Conservation (phyloP, 2,888 invertebrate species). For the Amiota minor region DNA sequence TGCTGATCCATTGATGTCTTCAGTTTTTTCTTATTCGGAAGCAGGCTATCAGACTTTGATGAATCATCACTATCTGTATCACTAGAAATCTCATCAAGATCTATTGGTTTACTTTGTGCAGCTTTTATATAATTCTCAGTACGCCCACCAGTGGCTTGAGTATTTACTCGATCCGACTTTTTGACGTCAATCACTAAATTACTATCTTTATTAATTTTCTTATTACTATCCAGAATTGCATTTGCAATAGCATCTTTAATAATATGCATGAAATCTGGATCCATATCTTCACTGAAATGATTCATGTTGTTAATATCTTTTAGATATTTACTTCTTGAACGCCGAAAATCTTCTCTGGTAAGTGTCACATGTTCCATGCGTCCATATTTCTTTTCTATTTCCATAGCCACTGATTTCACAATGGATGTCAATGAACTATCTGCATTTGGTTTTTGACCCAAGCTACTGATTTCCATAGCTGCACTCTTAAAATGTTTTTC, state of each 20-base stretch:
- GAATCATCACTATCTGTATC: conserved; percentile 54
- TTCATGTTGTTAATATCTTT: conserved; percentile 79
- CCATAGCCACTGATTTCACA: conserved; percentile 77
- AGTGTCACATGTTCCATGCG: conserved; percentile 80
- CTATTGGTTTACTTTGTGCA: conserved; percentile 58
- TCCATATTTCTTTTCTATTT: conserved; percentile 84
- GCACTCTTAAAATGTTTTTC: conserved; percentile 76
- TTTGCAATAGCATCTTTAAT: conserved; percentile 72
- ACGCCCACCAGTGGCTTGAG: neutral
- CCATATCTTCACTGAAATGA: conserved; percentile 79
- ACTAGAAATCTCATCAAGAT: conserved; percentile 69
- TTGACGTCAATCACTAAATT: conserved; percentile 56
- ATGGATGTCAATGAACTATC: conserved; percentile 74
- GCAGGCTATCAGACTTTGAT: neutral
- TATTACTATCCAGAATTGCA: conserved; percentile 5
- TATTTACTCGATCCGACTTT: conserved; percentile 69
- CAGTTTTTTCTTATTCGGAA: conserved; percentile 49
- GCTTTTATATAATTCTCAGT: neutral
- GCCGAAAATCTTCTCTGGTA: conserved; percentile 81
- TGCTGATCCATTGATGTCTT: conserved; percentile 49
- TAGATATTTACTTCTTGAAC: conserved; percentile 77
- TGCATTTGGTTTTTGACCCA: conserved; percentile 77
- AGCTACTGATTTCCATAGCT: conserved; percentile 77
- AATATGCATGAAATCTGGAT: conserved; percentile 76
- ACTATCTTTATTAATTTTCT: conserved; percentile 35